A percentile compares a stretch with the other conserved stretches of the same genome.
Conservation (phyloP, 1,140 invertebrate genomes). For the Aphidius ervi region DNA sequence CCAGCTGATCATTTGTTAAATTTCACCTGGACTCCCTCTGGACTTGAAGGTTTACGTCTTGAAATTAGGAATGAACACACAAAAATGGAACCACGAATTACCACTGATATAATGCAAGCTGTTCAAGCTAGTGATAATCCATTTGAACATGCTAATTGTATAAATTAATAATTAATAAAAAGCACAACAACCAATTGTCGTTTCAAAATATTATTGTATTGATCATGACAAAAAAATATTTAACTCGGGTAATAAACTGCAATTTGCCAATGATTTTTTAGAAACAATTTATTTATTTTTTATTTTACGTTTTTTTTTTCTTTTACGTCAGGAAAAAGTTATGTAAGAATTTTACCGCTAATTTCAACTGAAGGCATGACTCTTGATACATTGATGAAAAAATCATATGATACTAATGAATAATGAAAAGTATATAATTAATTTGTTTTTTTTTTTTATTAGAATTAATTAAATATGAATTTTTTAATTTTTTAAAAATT, state of each 20-base stretch:
- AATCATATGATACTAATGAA: slow-evolving; percentile 63
- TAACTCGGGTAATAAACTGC: slow-evolving; percentile 70
- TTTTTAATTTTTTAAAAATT: no score
- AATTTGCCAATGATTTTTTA: no score
- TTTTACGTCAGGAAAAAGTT: slow-evolving; percentile 57
- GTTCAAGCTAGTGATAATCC: no score
- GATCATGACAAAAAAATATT: slow-evolving; percentile 70
- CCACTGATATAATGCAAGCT: no score
- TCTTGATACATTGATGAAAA: slow-evolving; percentile 62
- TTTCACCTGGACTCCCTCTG: no score
- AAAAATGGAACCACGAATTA: no score
- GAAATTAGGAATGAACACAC: no score
- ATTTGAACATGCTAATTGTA: no score
- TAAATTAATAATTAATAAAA: slow-evolving; percentile 37
- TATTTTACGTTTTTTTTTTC: slow-evolving; percentile 10
- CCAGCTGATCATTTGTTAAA: no score
- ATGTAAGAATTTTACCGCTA: slow-evolving; percentile 68
- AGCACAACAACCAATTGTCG: slow-evolving; percentile 81
- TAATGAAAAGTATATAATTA: slow-evolving; percentile 32
- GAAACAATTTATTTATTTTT: background rate
- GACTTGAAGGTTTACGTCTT: no score
- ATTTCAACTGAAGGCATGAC: slow-evolving; percentile 62
- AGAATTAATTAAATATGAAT: no score
- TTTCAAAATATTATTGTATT: slow-evolving; percentile 84
- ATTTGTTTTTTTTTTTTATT: no score